Conservation (phyloP, 2,797 vertebrate genomes). For the Hoplostethus atlanticus region DNA sequence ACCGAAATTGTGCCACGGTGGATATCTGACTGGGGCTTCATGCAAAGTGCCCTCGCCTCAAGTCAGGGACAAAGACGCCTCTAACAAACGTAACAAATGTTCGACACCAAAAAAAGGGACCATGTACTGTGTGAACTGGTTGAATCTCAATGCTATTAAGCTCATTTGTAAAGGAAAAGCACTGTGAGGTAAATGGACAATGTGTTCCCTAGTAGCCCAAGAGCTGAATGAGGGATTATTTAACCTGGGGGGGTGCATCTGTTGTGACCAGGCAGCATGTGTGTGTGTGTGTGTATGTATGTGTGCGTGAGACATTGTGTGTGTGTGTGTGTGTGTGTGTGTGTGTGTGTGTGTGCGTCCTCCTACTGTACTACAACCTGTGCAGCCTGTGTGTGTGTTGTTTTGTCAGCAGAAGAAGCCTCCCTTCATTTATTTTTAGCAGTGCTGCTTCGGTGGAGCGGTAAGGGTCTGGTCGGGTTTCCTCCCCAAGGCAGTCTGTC, state of each 20-base stretch:
- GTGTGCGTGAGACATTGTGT: conserved; percentile 7
- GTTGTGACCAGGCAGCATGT: conserved; percentile 61
- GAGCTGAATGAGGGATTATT: conserved; percentile 54
- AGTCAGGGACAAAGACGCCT: conserved; percentile 52
- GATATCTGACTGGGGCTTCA: conserved; percentile 30
- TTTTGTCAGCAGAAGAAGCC: conserved; percentile 82
- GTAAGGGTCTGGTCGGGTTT: conserved; percentile 82
- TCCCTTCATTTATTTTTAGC: conserved; percentile 85
- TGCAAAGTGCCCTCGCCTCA: conserved; percentile 24
- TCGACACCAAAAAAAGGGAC: conserved; percentile 76
- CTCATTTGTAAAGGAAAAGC: conserved; percentile 71
- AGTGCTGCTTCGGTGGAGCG: conserved; percentile 72
- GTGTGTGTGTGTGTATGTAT: conserved; percentile 49
- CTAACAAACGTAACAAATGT: conserved; percentile 31
- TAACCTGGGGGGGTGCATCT: conserved; percentile 59
- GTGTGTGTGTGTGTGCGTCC: conserved; percentile 38
- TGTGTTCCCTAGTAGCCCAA: conserved; percentile 42
- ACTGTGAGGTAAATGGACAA: conserved; percentile 66
- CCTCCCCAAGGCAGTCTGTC: conserved; percentile 82
- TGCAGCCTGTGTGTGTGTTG: conserved; percentile 68
- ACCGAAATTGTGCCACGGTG: background rate
- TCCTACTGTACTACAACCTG: conserved; percentile 53
- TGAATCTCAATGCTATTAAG: conserved; percentile 56
- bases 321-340: conserved; percentile 40
- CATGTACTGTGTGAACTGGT: conserved; percentile 62